These are phyloP conservation scores for Triplophysa tibetana DNA, from an alignment of 2,113 vertebrate species.

Conservation along the genomic window DNA sequence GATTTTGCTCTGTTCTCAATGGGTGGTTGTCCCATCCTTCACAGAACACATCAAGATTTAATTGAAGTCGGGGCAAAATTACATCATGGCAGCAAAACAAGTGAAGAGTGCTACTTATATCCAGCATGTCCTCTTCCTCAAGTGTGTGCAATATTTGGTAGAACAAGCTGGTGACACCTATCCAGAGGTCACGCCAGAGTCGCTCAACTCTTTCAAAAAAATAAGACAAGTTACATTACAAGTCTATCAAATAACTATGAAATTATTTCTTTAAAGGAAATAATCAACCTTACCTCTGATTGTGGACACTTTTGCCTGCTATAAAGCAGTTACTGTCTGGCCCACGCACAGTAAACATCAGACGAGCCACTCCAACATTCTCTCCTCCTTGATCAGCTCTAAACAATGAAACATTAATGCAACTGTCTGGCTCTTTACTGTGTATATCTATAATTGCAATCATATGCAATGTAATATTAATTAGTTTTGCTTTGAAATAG, in stretches of 20 bases:
- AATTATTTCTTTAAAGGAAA: no score
- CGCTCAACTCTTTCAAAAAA: not conserved
- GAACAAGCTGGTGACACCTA: not conserved
- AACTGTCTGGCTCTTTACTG: no score
- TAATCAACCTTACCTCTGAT: no score
- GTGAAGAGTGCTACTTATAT: not conserved
- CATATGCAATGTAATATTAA: no score
- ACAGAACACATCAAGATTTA: not conserved
- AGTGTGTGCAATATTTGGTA: conserved; percentile 3
- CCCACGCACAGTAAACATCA: conserved; percentile 22
- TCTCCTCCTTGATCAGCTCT: conserved; percentile 27
- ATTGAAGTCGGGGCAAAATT: not conserved
- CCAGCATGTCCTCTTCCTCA: not conserved
- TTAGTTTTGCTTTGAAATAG: no score
- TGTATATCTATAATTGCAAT: no score
- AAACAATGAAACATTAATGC: not conserved
- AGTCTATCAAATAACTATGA: no score
- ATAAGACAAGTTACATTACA: no score
- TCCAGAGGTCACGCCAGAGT: conserved; percentile 1
- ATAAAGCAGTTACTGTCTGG: conserved; percentile 9
- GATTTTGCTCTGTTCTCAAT: conserved; percentile 5
- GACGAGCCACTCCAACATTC: conserved; percentile 3
- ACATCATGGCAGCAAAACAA: not conserved
- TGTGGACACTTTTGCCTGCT: no score
- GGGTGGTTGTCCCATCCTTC: conserved; percentile 9